Evolutionary conservation across 2,888 invertebrate species (phyloP).

Genomic region (Theodoxus fluviatilis): DNA sequence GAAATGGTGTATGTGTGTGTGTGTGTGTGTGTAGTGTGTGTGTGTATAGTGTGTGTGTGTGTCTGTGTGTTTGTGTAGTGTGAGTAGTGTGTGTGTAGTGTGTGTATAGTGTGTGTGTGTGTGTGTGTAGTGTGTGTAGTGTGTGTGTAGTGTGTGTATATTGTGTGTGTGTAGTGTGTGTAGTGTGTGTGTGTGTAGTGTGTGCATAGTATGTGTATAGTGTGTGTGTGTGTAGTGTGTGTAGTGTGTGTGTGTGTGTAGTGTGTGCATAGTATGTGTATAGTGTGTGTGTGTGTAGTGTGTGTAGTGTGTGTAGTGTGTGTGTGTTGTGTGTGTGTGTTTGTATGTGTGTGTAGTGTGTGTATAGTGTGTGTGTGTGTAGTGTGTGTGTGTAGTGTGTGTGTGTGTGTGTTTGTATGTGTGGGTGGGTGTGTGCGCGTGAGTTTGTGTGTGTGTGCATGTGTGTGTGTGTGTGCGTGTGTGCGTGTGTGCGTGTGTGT

Average conservation of each 20-base stretch:
- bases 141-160: neutral
- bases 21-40: neutral
- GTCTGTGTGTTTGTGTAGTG: constrained; percentile 11
- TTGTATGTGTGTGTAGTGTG: neutral
- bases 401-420: neutral
- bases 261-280: too few species aligned
- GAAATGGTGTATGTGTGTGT: neutral
- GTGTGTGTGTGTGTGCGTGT: neutral
- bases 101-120: constrained; percentile 18
- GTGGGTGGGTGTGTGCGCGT: neutral
- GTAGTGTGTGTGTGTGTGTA: neutral
- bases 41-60: constrained; percentile 2
- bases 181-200: neutral
- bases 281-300: neutral
- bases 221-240: neutral
- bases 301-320: too few species aligned
- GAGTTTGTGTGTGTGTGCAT: neutral
- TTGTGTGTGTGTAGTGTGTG: neutral
- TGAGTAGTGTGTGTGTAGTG: constrained; percentile 2
- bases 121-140: neutral
- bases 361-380: neutral
- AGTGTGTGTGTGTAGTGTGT: neutral
- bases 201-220: too few species aligned
- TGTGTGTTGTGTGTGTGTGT: neutral
- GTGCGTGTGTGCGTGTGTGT: neutral